A percentile compares a stretch with the other conserved stretches of the same genome.
phyloP scores from a whole-genome alignment of 2,888 invertebrate species.

The Lithosia quadra region DNA sequence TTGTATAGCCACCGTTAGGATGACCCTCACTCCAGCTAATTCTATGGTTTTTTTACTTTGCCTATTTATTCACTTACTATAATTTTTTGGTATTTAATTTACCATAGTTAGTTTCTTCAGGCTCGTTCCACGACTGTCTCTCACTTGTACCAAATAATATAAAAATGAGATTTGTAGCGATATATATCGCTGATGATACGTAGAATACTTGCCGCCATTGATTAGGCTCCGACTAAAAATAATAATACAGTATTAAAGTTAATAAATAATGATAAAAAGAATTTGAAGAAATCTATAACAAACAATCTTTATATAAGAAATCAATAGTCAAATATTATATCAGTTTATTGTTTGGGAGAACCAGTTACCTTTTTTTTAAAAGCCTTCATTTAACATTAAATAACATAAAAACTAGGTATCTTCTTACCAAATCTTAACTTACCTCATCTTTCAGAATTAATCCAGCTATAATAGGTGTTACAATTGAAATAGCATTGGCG shows the following conservation, averaged over 20 bases:
- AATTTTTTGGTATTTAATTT: not conserved
- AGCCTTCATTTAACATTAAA: not conserved
- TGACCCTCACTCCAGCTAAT: not conserved
- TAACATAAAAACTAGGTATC: not conserved
- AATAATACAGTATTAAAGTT: not conserved
- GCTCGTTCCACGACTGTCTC: constrained; percentile 89
- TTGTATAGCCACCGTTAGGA: not conserved
- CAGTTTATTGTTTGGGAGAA: too few species aligned
- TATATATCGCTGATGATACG: constrained; percentile 88
- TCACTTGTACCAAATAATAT: constrained; percentile 83
- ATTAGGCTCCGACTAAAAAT: constrained; percentile 27
- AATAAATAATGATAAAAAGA: too few species aligned
- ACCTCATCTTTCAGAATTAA: constrained; percentile 86
- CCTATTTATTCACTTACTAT: not conserved
- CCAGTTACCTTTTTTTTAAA: too few species aligned
- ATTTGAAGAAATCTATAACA: too few species aligned
- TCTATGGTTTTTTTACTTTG: not conserved
- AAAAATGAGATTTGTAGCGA: constrained; percentile 88
- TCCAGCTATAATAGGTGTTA: constrained; percentile 90
- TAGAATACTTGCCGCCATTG: constrained; percentile 91
- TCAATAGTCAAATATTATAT: too few species aligned
- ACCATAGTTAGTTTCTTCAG: not conserved
- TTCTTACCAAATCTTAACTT: constrained; percentile 31
- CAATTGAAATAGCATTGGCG: constrained; percentile 90
- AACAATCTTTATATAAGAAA: not conserved